Evolutionary conservation across 1,140 invertebrate species (phyloP), one percentile per base, ranked within the genome.

Genomic region (Drosophila kepulauana): DNA sequence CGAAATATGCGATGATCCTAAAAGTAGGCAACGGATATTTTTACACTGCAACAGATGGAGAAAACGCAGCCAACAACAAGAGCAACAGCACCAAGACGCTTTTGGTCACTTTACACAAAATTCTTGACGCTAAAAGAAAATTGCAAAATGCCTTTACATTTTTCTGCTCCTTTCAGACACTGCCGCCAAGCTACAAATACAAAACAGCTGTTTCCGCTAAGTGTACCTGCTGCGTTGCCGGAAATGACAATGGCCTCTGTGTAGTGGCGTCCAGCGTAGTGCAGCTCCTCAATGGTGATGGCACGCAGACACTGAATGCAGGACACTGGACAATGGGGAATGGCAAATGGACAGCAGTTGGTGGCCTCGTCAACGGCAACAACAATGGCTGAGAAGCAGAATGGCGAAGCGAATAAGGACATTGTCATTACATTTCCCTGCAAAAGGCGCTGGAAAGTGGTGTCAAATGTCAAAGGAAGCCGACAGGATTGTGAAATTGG

Each of bases 131-230:
- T 52, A 16, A 52, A 78, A 71, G 65, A 72, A 88, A 88, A 89
- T 72, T 63, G 78, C 63, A 67, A 82, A 81, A 86, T 75, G n/a
- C 64, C 82, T 69, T 68, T 59, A 38, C 61, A 82, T 62, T 81
- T 65, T 49, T 41, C 35, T 20, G 41, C 6, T 13, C 30, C 10
- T 20, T 8, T 28, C 35, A 25, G 20, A 10, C 0, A 10, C 1
- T 6, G 8, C 1, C n/a, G 8, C 30, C 51, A 49, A 61, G 43
- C 66, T 41, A 30, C 58, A 75, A 45, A 62, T 66, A 61, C 7
- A 38, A 38, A 72, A 72, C 76, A 87, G 82, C 82, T 86, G 82
- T 79, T 87, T 87, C 82, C 82, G 79, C 82, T 86, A 87, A 86
- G 82, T 86, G 72, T 82, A 79, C 59, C 77, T 85, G 69, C 66